phyloP scores from a whole-genome alignment of 2,888 invertebrate species.

The Homarus gammarus region DNA sequence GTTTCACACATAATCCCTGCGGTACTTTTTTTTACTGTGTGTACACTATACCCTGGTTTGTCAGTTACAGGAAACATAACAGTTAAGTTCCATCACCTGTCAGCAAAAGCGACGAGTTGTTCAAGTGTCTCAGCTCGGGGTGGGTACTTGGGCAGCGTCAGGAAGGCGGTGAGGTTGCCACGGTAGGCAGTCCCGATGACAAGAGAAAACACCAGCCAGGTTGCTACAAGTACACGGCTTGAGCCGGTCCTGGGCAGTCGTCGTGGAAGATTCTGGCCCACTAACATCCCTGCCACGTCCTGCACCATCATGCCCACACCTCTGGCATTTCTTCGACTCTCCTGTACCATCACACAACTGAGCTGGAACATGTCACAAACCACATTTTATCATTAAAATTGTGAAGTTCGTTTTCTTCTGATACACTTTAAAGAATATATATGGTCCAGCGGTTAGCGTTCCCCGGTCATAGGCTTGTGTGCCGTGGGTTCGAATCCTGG shows the following conservation, averaged over 20 bases:
- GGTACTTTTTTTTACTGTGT: too few species aligned
- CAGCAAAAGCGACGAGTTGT: conserved; percentile 16
- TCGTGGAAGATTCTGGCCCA: conserved; percentile 33
- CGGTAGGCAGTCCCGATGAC: conserved; percentile 42
- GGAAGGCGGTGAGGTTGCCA: conserved; percentile 50
- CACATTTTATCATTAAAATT: too few species aligned
- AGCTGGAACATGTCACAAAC: too few species aligned
- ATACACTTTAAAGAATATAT: background rate
- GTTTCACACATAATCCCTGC: too few species aligned
- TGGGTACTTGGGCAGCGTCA: conserved; percentile 49
- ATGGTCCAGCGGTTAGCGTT: too few species aligned
- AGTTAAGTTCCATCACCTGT: background rate
- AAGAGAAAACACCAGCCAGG: conserved; percentile 42
- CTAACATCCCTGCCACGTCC: conserved; percentile 22
- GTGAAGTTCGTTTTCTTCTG: too few species aligned
- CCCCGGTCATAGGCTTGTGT: too few species aligned
- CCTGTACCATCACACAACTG: too few species aligned
- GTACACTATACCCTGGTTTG: too few species aligned
- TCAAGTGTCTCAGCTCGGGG: conserved; percentile 32
- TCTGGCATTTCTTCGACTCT: too few species aligned
- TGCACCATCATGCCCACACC: background rate
- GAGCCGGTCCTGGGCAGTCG: conserved; percentile 4
- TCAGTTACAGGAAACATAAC: too few species aligned
- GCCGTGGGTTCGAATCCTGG: background rate
- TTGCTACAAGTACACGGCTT: conserved; percentile 12